Evolutionary conservation across 1,140 invertebrate species (phyloP).

Genomic region (Cydia strobilella): DNA sequence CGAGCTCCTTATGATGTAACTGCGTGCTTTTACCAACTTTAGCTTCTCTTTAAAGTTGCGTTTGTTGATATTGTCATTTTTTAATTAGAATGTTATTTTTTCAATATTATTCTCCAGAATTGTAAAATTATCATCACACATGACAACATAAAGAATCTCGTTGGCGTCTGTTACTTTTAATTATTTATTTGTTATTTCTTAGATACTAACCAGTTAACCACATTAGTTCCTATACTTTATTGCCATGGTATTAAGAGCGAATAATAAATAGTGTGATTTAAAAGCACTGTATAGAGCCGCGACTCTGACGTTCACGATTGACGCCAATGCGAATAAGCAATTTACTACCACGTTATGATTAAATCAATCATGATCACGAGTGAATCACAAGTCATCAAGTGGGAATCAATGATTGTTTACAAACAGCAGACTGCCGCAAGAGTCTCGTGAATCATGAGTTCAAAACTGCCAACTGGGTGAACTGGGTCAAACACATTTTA

Average conservation of each 20-base stretch:
- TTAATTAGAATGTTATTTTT: no score
- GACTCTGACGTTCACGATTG: slow-evolving; percentile 4
- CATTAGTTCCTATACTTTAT: not conserved
- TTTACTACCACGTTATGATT: not conserved
- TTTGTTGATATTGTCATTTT: no score
- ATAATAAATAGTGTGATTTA: not conserved
- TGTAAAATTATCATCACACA: not conserved
- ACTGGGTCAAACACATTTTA: no score
- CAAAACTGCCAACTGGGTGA: no score
- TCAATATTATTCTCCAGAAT: no score
- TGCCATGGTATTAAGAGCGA: not conserved
- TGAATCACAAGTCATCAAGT: no score
- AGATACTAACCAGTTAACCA: not conserved
- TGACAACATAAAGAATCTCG: not conserved
- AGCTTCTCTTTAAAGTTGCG: no score
- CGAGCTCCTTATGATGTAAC: no score
- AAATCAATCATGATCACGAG: not conserved
- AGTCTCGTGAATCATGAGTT: no score
- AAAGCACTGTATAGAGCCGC: not conserved
- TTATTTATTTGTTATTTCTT: not conserved
- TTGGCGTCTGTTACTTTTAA: not conserved
- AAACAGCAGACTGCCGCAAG: no score
- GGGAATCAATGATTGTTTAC: no score
- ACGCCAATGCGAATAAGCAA: not conserved
- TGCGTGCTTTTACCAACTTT: no score